phyloP scores from a whole-genome alignment of 1,140 invertebrate genomes.

The Scaptomyza pallida region DNA sequence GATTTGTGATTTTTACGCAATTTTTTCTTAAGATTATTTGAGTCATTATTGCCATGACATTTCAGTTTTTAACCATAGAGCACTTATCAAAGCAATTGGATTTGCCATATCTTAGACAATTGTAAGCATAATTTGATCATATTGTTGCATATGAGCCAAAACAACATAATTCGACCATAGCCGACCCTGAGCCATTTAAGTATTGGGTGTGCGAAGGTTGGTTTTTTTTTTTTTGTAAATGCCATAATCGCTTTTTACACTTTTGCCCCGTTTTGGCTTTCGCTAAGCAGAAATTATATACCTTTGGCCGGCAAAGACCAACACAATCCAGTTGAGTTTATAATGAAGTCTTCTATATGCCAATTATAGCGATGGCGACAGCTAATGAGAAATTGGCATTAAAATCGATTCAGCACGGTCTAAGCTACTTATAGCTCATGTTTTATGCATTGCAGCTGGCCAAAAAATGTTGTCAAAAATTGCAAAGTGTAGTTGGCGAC shows the following conservation, averaged over 20 bases:
- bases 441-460: slow-evolving; percentile 56
- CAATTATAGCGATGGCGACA: slow-evolving; percentile 51
- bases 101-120: slow-evolving; percentile 60
- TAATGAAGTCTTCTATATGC: slow-evolving; percentile 72
- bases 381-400: slow-evolving; percentile 49
- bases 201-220: slow-evolving; percentile 46
- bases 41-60: slow-evolving; percentile 56
- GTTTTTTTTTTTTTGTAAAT: slow-evolving; percentile 32
- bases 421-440: slow-evolving; percentile 48
- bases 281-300: neutral
- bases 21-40: slow-evolving; percentile 22
- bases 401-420: slow-evolving; percentile 11
- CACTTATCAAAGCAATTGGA: slow-evolving; percentile 59
- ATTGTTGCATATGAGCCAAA: slow-evolving; percentile 47
- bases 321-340: neutral
- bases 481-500: neutral
- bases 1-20: slow-evolving; percentile 24
- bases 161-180: slow-evolving; percentile 4
- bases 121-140: slow-evolving; percentile 57
- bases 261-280: slow-evolving; percentile 11
- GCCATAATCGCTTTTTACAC: neutral
- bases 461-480: slow-evolving; percentile 15
- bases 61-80: slow-evolving; percentile 33
- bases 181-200: slow-evolving; percentile 59
- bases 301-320: neutral